Percentiles rank a stretch among this genome's conserved stretches.
phyloP scores from a whole-genome alignment of 2,113 vertebrate genomes.

The Nanorana parkeri region DNA sequence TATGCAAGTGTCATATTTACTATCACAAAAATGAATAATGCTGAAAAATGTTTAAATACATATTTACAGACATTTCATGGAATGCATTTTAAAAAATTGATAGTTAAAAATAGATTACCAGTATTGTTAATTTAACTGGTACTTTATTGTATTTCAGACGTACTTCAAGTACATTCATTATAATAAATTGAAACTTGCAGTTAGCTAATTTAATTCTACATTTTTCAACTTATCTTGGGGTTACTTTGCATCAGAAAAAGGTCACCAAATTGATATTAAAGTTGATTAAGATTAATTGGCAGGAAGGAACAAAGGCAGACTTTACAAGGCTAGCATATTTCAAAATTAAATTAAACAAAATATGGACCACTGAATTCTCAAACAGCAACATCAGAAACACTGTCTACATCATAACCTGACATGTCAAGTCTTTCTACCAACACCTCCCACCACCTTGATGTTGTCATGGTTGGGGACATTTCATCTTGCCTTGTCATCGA shows the following conservation, averaged over 20 bases:
- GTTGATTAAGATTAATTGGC: conserved; percentile 52
- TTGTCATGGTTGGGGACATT: conserved; percentile 47
- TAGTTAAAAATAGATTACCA: neutral
- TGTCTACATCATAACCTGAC: conserved; percentile 41
- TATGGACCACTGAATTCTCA: conserved; percentile 29
- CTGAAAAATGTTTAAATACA: too few relatives aligned
- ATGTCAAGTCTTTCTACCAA: conserved; percentile 42
- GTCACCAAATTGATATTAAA: conserved; percentile 51
- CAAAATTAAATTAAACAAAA: conserved; percentile 52
- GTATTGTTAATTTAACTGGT: neutral
- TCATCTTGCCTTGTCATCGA: conserved; percentile 49
- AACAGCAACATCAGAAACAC: conserved; percentile 49
- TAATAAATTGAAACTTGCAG: conserved; percentile 37
- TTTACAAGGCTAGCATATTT: conserved; percentile 39
- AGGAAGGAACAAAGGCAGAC: conserved; percentile 48
- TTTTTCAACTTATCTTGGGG: conserved; percentile 32
- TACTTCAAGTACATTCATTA: conserved; percentile 35
- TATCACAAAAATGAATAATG: too few relatives aligned
- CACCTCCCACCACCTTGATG: conserved; percentile 52
- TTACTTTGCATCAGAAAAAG: conserved; percentile 37
- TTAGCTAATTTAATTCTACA: conserved; percentile 39
- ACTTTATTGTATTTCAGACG: conserved; percentile 4
- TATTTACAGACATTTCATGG: too few relatives aligned
- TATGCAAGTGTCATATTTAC: too few relatives aligned
- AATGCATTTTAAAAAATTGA: too few relatives aligned